These are phyloP conservation scores for Gymnocheta viridis DNA, from an alignment of 2,888 invertebrate species.

Conservation along the genomic window DNA sequence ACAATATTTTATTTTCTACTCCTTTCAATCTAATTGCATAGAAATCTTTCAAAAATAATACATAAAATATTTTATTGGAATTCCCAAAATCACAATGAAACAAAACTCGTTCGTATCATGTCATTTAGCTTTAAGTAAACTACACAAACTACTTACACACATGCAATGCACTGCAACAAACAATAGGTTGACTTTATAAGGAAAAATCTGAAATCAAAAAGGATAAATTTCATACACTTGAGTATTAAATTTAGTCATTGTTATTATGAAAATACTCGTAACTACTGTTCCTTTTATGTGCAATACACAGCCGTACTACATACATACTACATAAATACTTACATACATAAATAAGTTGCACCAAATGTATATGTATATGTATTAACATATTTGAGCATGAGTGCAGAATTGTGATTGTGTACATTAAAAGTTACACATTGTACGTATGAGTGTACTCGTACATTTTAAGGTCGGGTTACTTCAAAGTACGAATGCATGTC, in stretches of 20 bases:
- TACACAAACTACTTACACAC: not conserved
- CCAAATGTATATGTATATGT: not conserved
- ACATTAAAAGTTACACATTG: slow-evolving; percentile 32
- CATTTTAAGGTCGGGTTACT: slow-evolving; percentile 54
- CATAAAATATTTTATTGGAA: slow-evolving; percentile 44
- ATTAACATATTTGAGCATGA: slow-evolving; percentile 12
- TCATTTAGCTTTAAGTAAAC: slow-evolving; percentile 47
- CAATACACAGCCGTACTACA: not conserved
- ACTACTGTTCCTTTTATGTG: slow-evolving; percentile 26
- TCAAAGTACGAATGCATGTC: slow-evolving; percentile 48
- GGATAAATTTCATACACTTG: slow-evolving; percentile 59
- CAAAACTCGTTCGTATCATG: slow-evolving; percentile 34
- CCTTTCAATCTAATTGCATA: slow-evolving; percentile 24
- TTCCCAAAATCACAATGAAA: slow-evolving; percentile 55
- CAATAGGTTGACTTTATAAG: not conserved
- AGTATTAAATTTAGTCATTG: slow-evolving; percentile 50
- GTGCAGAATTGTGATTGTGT: slow-evolving; percentile 51
- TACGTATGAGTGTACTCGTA: not conserved
- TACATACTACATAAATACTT: too few relatives aligned
- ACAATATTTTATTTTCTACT: not conserved
- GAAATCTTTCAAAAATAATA: slow-evolving; percentile 13
- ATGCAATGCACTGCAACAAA: not conserved
- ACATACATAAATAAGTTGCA: too few relatives aligned
- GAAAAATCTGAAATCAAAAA: slow-evolving; percentile 49
- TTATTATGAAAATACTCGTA: slow-evolving; percentile 30